Conservation (phyloP, 2,797 vertebrate genomes). For the Pantherophis alleghaniensis region DNA sequence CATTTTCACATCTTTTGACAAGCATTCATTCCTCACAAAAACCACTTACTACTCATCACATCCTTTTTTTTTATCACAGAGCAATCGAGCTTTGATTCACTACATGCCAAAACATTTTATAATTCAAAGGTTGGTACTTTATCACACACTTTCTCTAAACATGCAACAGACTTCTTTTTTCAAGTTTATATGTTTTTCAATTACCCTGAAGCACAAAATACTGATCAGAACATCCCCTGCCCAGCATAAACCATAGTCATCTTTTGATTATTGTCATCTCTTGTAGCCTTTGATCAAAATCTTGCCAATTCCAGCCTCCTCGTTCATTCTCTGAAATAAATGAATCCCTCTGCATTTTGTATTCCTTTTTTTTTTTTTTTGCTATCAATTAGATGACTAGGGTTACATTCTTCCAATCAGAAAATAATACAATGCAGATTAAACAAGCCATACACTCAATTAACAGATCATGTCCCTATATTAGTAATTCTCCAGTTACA, state of each 20-base stretch:
- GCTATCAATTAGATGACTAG: neutral
- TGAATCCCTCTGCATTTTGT: neutral
- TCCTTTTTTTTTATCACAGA: neutral
- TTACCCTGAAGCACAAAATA: neutral
- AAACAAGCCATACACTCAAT: neutral
- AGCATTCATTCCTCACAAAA: neutral
- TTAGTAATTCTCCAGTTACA: neutral
- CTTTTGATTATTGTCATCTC: neutral
- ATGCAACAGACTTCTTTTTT: neutral
- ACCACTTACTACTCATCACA: neutral
- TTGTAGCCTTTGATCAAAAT: neutral
- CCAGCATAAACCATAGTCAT: neutral
- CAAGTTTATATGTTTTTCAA: neutral
- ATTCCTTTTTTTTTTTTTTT: neutral
- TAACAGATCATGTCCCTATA: neutral
- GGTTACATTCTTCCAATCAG: neutral
- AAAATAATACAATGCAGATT: neutral
- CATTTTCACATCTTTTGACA: neutral
- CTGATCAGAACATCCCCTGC: neutral
- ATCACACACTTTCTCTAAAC: neutral
- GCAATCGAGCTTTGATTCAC: neutral
- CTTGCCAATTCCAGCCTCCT: neutral
- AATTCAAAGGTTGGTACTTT: neutral
- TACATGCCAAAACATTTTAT: neutral
- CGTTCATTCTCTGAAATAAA: neutral